These are phyloP conservation scores for Phytoseiulus persimilis DNA, from an alignment of 2,888 invertebrate species.

Conservation along the genomic window DNA sequence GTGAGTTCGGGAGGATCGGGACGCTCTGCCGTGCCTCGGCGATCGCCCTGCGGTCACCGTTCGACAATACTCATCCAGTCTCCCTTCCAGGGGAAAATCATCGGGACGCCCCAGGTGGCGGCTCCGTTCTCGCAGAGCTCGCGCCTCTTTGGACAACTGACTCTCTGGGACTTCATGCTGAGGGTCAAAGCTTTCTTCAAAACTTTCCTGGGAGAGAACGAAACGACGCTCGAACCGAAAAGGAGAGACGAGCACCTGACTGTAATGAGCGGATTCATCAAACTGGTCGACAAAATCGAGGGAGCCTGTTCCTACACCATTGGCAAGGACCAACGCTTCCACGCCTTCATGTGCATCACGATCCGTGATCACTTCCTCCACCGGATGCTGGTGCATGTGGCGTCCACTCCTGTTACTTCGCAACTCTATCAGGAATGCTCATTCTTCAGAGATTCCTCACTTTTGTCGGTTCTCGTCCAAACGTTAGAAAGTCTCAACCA, in stretches of 20 bases:
- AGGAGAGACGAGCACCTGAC: slow-evolving; percentile 53
- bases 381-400: slow-evolving; percentile 81
- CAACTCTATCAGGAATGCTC: slow-evolving; percentile 96
- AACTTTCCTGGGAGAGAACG: slow-evolving; percentile 49
- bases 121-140: not conserved
- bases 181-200: slow-evolving; percentile 51
- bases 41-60: too few relatives aligned
- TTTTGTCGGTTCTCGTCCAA: slow-evolving; percentile 78
- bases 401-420: slow-evolving; percentile 71
- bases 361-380: slow-evolving; percentile 60
- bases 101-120: not conserved
- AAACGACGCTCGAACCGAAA: slow-evolving; percentile 14
- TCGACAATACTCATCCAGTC: too few relatives aligned
- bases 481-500: slow-evolving; percentile 82
- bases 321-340: slow-evolving; percentile 97
- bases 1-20: not conserved
- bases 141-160: slow-evolving; percentile 82
- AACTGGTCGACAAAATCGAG: slow-evolving; percentile 78
- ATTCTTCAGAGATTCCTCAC: slow-evolving; percentile 75
- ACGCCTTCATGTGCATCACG: slow-evolving; percentile 79
- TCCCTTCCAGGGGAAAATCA: not conserved
- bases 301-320: slow-evolving; percentile 66
- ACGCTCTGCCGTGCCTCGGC: too few relatives aligned
- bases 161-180: slow-evolving; percentile 89
- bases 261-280: slow-evolving; percentile 78